Percentiles rank a stretch among this genome's conserved stretches.
Evolutionary conservation across 2,888 invertebrate species (phyloP).

Genomic region (Drosophila hamatofila): DNA sequence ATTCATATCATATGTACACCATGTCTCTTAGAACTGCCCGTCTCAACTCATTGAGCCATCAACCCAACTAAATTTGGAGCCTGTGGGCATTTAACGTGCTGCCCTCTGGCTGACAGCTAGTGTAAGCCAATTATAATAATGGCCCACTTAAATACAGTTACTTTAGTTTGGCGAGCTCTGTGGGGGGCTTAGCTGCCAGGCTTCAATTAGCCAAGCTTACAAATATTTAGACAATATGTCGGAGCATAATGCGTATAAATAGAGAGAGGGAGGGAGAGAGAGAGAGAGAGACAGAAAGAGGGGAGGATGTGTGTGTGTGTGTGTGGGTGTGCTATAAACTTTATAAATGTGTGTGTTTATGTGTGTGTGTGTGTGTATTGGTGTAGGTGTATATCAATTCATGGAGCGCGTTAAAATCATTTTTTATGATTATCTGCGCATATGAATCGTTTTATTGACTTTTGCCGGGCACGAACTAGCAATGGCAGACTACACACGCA

Average conservation of each 20-base stretch:
- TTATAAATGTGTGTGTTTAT: too few species aligned
- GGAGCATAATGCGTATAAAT: conserved; percentile 7
- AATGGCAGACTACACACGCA: not conserved
- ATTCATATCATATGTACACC: too few species aligned
- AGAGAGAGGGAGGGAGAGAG: too few species aligned
- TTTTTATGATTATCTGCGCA: conserved; percentile 67
- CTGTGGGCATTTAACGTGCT: not conserved
- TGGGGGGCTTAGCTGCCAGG: conserved; percentile 6
- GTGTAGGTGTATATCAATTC: conserved; percentile 2
- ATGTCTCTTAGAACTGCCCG: too few species aligned
- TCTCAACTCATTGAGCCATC: not conserved
- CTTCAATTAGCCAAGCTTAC: conserved; percentile 56
- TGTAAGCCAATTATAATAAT: conserved; percentile 35
- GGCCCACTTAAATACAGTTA: conserved; percentile 33
- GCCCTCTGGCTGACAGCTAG: conserved; percentile 2
- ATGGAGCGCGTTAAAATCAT: conserved; percentile 57
- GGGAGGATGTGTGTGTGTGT: too few species aligned
- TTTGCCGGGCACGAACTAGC: conserved; percentile 14
- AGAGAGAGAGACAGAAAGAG: not conserved
- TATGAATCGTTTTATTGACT: conserved; percentile 70
- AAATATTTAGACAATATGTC: conserved; percentile 27
- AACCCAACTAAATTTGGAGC: conserved; percentile 1
- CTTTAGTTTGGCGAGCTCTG: not conserved
- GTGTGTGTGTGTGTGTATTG: conserved; percentile 2
- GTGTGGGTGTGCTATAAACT: not conserved